Evolutionary conservation across 1,140 invertebrate genomes (phyloP).

Genomic region (Plectrocnemia conspersa): DNA sequence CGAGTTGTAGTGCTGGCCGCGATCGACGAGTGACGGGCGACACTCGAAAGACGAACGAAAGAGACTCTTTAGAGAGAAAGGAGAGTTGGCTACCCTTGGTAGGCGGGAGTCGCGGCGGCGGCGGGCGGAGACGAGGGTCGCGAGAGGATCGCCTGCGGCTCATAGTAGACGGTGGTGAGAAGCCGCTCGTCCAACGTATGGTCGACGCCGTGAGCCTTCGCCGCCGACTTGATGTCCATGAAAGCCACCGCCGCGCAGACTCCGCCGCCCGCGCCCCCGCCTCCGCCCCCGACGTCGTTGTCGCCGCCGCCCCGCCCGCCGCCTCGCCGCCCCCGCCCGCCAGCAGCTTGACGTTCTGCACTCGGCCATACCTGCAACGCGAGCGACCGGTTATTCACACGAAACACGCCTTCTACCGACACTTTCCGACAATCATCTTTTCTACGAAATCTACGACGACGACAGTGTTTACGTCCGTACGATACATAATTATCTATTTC

Average conservation of each 20-base stretch:
- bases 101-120: slow-evolving; percentile 28
- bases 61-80: neutral
- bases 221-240: slow-evolving; percentile 94
- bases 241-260: slow-evolving; percentile 86
- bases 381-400: too few relatives aligned
- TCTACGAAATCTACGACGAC: too few relatives aligned
- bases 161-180: slow-evolving; percentile 89
- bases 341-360: slow-evolving; percentile 92
- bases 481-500: too few relatives aligned
- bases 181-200: slow-evolving; percentile 81
- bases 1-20: slow-evolving; percentile 26
- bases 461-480: too few relatives aligned
- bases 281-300: slow-evolving; percentile 44
- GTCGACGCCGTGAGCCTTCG: slow-evolving; percentile 86
- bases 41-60: neutral
- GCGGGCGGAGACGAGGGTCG: slow-evolving; percentile 52
- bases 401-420: neutral
- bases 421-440: too few relatives aligned
- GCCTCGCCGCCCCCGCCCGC: slow-evolving; percentile 47
- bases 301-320: slow-evolving; percentile 49
- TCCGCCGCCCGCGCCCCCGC: slow-evolving; percentile 57
- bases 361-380: slow-evolving; percentile 84
- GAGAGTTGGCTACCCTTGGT: slow-evolving; percentile 9
- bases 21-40: neutral
- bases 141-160: slow-evolving; percentile 70